Evolutionary conservation across 2,888 invertebrate species (phyloP), one percentile per base, ranked within the genome.

Genomic region (Fabriciana adippe): DNA sequence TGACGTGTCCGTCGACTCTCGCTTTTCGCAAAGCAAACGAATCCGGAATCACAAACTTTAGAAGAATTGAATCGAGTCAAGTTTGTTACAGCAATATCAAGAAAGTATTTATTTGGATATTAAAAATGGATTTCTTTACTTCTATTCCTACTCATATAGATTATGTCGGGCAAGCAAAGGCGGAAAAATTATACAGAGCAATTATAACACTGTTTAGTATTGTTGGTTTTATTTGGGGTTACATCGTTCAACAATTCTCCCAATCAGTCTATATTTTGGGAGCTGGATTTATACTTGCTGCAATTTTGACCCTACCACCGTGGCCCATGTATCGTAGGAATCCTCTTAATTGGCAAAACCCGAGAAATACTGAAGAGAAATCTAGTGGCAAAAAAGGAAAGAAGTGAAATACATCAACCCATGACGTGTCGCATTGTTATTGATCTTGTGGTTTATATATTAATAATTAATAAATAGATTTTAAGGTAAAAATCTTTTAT

Each of bases 311-410:
- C 0, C 95, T 99, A 78, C 98, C 98, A 35, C 98, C 98, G n/a
- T 99, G 99, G 98, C 97, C 98, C 0, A 96, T 98, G 94, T 99
- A 97, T 81, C 94, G 98, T 72, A 95, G 95, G 72, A 97, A 97
- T 81, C 96, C 98, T 2, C 90, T 99, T 6, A 96, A 96, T 72
- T 99, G 99, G 99, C 97, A 97, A 83, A 97, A 97, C 82, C 94
- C 96, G 57, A 87, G 79, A 74, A 91, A 72, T 69, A 78, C 81
- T 8, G 92, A 92, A 86, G 94, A 87, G 67, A 88, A 89, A 80
- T 80, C 83, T 64, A 79, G 93, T 35, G 84, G 87, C 73, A 94
- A 94, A 75, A 94, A 94, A 80, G 93, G 94, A 69, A 94, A 94
- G 78, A 93, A 93, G 75, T 88, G 78, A 81, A 73, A 63, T 62